Evolutionary conservation across 53 echinoderm and acorn worm species (phyloP).

Genomic region (Zoroaster sp.): DNA sequence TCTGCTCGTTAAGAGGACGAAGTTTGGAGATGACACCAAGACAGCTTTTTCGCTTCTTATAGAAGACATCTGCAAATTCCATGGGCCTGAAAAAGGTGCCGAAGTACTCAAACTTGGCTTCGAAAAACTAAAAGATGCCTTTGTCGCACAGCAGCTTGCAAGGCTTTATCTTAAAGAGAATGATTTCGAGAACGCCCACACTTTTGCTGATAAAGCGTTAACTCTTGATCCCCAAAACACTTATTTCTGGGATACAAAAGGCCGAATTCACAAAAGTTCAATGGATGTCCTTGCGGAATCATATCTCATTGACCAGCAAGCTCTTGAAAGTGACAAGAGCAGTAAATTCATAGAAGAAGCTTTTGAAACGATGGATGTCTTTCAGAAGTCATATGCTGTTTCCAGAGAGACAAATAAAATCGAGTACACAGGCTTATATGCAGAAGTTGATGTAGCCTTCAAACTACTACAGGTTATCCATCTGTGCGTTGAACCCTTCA

Average conservation of each 20-base stretch:
- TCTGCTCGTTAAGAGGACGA: slow-evolving; percentile 62
- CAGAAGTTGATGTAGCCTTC: slow-evolving; percentile 46
- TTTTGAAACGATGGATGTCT: slow-evolving; percentile 33
- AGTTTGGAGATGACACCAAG: slow-evolving; percentile 35
- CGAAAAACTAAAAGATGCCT: slow-evolving; percentile 23
- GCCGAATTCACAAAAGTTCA: slow-evolving; percentile 24
- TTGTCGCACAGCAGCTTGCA: slow-evolving; percentile 60
- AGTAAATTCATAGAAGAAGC: background rate
- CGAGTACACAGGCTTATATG: slow-evolving; percentile 22
- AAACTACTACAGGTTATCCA: slow-evolving; percentile 34
- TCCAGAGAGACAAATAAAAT: background rate
- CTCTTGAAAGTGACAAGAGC: background rate
- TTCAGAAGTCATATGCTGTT: slow-evolving; percentile 5
- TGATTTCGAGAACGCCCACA: slow-evolving; percentile 37
- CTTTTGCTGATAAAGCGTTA: slow-evolving; percentile 51
- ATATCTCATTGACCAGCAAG: background rate
- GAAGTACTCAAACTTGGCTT: slow-evolving; percentile 33
- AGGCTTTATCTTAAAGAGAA: slow-evolving; percentile 9
- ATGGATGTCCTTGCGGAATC: background rate
- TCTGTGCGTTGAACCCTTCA: slow-evolving; percentile 29
- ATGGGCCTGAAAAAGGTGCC: background rate
- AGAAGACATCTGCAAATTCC: background rate
- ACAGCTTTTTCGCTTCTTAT: slow-evolving; percentile 74
- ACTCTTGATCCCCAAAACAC: slow-evolving; percentile 23
- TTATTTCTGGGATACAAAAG: slow-evolving; percentile 75